Base-by-base conservation (phyloP, 2,888 invertebrate species). In the Stegana nigrithorax region DNA sequence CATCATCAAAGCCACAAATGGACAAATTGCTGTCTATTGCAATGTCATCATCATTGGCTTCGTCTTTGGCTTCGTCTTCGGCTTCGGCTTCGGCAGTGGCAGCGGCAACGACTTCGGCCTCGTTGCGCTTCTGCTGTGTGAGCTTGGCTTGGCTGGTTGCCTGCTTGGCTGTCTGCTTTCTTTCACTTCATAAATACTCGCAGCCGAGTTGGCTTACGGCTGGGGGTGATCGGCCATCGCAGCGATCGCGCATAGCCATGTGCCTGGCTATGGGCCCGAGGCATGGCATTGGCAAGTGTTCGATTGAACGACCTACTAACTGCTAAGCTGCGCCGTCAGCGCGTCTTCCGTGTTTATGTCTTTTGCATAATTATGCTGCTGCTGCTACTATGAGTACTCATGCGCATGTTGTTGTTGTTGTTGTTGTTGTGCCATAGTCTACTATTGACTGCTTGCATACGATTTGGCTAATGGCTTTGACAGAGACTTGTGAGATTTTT, bases 1-100 rank as follows among this genome's bases (percentile, higher is more conserved):
- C 75, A 71, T 39, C 29, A 23, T 27, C 27, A 25, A 10, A 19
- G 23, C 51, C 44, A 14, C 59, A 27, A 55, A 55, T 55, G 36
- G 53, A 55, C 53, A 55, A 55, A 55, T 55, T 55, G 53, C 23
- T 32, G 53, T 23, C 53, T 55, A 55, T 55, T 55, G 53, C 53
- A 55, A 55, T 55, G 53, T 55, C 53, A 55, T 55, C 47, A 47
- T 25, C 36, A 36, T 55, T n/a, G 23, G 19, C 36, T 12, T 10
- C 53, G 21, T 7, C 23, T 12, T 23, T 27, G 32, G n/a, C 27
- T 12, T 50, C 42, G 19, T 36, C 62, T 21, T 42, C 44, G 25
- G 23, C 26, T 51, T 53, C 26, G 6, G 58, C 45, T 14, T 26
- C 61, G 50, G 47, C 59, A 23, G 44, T 27, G 39, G 50, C 66